Base-by-base conservation (phyloP, 2,888 invertebrate species). In the Neelides folsomi region DNA sequence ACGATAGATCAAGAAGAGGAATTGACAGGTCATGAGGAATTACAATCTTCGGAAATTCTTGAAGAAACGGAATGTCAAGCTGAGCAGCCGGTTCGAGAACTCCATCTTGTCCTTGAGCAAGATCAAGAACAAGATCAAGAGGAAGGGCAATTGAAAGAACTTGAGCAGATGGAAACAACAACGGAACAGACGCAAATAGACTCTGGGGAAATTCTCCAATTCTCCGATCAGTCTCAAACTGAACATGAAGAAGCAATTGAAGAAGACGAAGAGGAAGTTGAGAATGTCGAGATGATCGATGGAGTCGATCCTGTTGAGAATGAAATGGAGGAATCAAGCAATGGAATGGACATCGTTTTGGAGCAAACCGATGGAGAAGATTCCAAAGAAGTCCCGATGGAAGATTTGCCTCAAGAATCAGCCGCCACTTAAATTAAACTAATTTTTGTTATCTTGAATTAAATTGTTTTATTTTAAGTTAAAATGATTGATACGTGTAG, bases 81-180 rank as follows among this genome's bases (percentile, higher is more conserved):
- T 39, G 58, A 50, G 2, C 51, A 54, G 35, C 52, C 53, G 9
- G 58, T 59, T 8, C 56, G 53, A 45, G 57, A 57, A 47, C 27
- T 57, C 2, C 55, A 59, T 27, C 46, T 55, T 40, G 55, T 55
- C 5, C 42, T 55, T 8, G 52, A 59, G 16, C 49, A 53, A 42
- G 42, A 16, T n/a, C 52, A 49, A 6, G 46, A 51, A 34, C 46
- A 49, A 15, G 47, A 15, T 7, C 38, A 44, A 5, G 35, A 51
- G 15, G 34, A 49, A 35, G 40, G 34, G 12, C n/a, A 18, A 18
- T 13, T 35, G 27, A 45, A 10, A 36, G 15, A 50, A 34, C 34
- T n/a, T 50, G 51, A 37, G 37, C 55, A 10, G 47, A 52, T 13
- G 35, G 43, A 2, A 49, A 50, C 40, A 9, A 46, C 2, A n/a